Evolutionary conservation across 2,797 vertebrate species (phyloP), one percentile per base, ranked within the genome.

Genomic region (Sebastes alutus): DNA sequence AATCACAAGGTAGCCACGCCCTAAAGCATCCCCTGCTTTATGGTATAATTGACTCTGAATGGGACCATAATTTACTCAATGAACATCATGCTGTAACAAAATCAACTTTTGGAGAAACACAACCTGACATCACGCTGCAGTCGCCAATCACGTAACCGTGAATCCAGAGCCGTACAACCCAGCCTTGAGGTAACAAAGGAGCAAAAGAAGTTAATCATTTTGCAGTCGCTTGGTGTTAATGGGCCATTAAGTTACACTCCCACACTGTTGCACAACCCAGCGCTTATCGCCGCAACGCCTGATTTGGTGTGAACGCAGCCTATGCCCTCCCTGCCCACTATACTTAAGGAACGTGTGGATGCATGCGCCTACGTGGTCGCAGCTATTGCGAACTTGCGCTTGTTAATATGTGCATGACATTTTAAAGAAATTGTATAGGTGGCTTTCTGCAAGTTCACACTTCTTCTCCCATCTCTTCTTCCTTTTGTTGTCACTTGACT

Each of bases 401-500:
- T 63, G n/a, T 35, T 38, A 16, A 35, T 38, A 60, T 73, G 55
- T 71, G 23, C 32, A 32, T 74, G 58, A 35, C 60, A 70, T 84
- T 82, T 75, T 16, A 20, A n/a, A 61, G 9, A 55, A 22, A 46
- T 11, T n/a, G 72, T 74, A 64, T n/a, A 1, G 5, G 6, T 11
- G 25, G 55, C 64, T 67, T 11, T 89, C 29, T 13, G 32, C 20
- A 18, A 66, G n/a, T 30, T 32, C 29, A 69, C 18, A 12, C 25
- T 11, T 18, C 52, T 52, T 56, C 61, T 61, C 3, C 22, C 30
- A 16, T 73, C 68, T 56, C 68, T 52, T 75, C 72, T 70, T 59
- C 33, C 38, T 62, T 76, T 72, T 80, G 60, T 61, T 63, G 46
- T 80, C 85, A 80, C 88, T 91, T 90, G 86, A 93, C 89, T 87